Evolutionary conservation across 92 coral and sea anemone species (phyloP).

Genomic region (Nematostella vectensis): DNA sequence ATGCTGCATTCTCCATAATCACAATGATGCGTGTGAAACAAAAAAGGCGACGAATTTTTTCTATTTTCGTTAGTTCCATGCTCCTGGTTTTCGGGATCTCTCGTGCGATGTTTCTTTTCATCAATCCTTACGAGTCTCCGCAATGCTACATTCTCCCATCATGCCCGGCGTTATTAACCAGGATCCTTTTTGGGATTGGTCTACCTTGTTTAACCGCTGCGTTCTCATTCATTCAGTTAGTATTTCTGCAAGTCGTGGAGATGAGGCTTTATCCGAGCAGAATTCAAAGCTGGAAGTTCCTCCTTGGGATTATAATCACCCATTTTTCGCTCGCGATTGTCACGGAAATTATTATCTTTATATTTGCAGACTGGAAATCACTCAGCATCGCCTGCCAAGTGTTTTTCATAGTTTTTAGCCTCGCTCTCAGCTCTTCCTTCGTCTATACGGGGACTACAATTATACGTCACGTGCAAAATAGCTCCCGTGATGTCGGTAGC

Average conservation of each 20-base stretch:
- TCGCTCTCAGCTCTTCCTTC: constrained; percentile 44
- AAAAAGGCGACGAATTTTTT: constrained; percentile 36
- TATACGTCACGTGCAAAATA: constrained; percentile 32
- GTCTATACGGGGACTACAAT: constrained; percentile 60
- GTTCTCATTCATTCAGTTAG: constrained; percentile 61
- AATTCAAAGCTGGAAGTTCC: constrained; percentile 56
- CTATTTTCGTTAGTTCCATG: constrained; percentile 36
- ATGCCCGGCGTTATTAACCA: constrained; percentile 50
- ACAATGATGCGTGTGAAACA: constrained; percentile 13
- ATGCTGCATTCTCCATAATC: constrained; percentile 39
- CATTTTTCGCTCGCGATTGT: constrained; percentile 52
- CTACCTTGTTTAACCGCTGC: constrained; percentile 84
- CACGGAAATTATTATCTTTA: constrained; percentile 37
- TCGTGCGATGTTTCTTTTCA: constrained; percentile 53
- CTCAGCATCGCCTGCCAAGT: constrained; percentile 49
- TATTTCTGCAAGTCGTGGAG: constrained; percentile 62
- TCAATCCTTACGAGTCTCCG: constrained; percentile 84
- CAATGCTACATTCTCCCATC: constrained; percentile 56
- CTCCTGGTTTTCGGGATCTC: constrained; percentile 44
- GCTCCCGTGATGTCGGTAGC: constrained; percentile 22
- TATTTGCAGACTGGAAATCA: constrained; percentile 31
- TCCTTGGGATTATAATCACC: constrained; percentile 27
- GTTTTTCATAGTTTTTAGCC: constrained; percentile 48
- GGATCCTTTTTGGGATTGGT: constrained; percentile 65
- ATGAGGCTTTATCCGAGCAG: constrained; percentile 60